These are phyloP conservation scores for Babyrousa celebensis DNA, from an alignment of 2,797 vertebrate species.

Conservation along the genomic window DNA sequence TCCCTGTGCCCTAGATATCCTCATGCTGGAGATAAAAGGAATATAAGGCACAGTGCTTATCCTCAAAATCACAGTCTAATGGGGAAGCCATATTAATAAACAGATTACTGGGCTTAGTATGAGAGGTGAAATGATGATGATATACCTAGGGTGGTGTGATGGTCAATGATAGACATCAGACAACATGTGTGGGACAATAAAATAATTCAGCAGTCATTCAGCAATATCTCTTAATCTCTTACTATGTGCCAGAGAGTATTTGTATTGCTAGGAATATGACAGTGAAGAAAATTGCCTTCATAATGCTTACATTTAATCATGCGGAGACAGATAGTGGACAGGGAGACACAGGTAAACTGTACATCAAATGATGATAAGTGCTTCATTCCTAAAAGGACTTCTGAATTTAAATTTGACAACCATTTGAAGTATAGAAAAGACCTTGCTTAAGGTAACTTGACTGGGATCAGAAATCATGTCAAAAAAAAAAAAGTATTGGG, in stretches of 20 bases:
- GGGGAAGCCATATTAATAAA: neutral
- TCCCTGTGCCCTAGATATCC: neutral
- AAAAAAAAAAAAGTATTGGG: neutral
- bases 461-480: neutral
- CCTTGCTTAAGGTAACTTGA: neutral
- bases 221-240: neutral
- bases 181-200: neutral
- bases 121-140: neutral
- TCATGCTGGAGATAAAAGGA: neutral
- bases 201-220: neutral
- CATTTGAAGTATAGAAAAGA: neutral
- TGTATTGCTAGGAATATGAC: neutral
- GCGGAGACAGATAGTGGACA: neutral
- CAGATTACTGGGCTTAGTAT: neutral
- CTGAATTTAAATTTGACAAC: neutral
- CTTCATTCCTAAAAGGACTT: neutral
- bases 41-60: neutral
- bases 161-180: neutral
- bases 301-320: neutral
- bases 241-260: neutral
- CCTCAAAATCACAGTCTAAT: neutral
- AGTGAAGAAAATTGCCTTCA: neutral
- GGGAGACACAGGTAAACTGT: neutral
- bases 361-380: neutral
- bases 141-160: too few species aligned